Base-by-base conservation (phyloP, 2,888 invertebrate genomes). In the Petrolisthes cinctipes region DNA sequence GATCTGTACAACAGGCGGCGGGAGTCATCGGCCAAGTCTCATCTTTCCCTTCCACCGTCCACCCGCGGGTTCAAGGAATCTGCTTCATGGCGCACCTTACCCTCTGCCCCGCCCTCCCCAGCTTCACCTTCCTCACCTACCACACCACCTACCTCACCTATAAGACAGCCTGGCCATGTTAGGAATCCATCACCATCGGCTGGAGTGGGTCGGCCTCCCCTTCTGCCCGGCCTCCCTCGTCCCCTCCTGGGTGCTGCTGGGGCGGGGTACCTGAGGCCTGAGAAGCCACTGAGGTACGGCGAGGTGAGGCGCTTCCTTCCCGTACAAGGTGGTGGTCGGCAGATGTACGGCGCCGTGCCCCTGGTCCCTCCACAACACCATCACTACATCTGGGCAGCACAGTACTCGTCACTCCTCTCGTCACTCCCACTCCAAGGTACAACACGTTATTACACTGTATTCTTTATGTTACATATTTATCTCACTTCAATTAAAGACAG, bases 361-460 rank as follows among this genome's bases (percentile, higher is more conserved):
- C 66, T 76, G 5, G 54, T 82, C 68, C 76, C 88, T 5, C 88
- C 73, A 0, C 87, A 76, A 14, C 86, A 78, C 79, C 86, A 82
- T 37, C 88, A 88, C 84, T 88, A 88, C 85, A 75, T 88, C 23
- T 88, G 88, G 88, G 88, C 88, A 56, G 88, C 88, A 20, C 88
- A 85, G 56, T 88, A 88, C 75, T 88, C 88, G 53, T 88, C 88
- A n/a, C 88, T 88, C 17, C 81, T 88, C n/a, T 88, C 88, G 4
- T 81, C 88, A 4, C 88, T 88, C 5, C 88, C 88, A 14, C 82
- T 88, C 66, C 88, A 88, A 81, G 88, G 88, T 88, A 78, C 37
- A 37, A 37, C 37, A 37, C 37, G 37, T 37, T 37, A 37, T 37
- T 37, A 37, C 37, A 37, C 37, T 37, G 37, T 37, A 37, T 37